Base-by-base conservation (phyloP, 2,113 vertebrate genomes). In the Python bivittatus region DNA sequence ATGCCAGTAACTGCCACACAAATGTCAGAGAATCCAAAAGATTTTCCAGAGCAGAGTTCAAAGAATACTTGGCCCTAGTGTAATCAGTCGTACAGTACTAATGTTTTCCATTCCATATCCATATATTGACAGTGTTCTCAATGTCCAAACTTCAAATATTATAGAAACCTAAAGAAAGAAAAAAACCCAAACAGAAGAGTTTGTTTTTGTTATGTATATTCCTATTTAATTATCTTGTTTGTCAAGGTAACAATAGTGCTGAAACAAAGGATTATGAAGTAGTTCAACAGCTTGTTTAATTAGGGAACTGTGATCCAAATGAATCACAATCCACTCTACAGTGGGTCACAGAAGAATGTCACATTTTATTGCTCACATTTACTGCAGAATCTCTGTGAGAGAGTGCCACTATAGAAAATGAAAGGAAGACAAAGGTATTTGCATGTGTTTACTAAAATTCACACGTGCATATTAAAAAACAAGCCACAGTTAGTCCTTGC, bases 131-230 rank as follows among this genome's bases (percentile, higher is more conserved):
- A 79, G 7, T 44, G 3, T 60, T 60, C 52, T 29, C 54, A 88
- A 5, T 58, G 56, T 54, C 44, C 85, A 86, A 33, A 54, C 88
- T 92, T 84, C 86, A 93, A 91, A 91, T 84, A 86, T 29, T 93
- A 93, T 95, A 95, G 13, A 94, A 87, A 95, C 91, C 96, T 97
- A 94, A 93, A 33, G 92, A 6, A 84, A 89, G 93, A 38, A 68
- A 68, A 92, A 38, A 27, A 20, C 1, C 1, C 56, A 58, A 88
- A 38, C n/a, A 12, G 23, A 88, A 42, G 0, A 88, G 22, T 42
- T 58, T 42, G 4, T 88, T 88, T 92, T 85, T 93, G 90, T 92
- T 88, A 88, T 92, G 27, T 92, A 93, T 88, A 57, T 2, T 42
- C 25, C 91, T 88, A 25, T 38, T 54, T 15, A 48, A 48, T 48